Base-by-base conservation (phyloP, 1,140 invertebrate species). In the Kradibia gibbosae region DNA sequence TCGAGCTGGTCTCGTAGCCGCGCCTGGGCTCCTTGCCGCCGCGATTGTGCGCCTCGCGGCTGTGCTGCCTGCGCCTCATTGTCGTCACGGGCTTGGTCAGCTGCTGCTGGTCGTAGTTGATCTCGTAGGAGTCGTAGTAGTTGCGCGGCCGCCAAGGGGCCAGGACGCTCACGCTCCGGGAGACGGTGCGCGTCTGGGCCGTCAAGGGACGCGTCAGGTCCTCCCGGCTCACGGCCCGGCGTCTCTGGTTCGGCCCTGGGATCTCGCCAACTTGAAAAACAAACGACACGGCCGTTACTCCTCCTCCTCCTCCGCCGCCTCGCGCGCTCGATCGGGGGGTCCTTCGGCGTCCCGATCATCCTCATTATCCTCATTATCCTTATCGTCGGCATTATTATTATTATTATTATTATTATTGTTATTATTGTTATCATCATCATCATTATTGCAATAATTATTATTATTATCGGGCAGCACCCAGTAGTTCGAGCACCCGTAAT, bases 81-180 rank as follows among this genome's bases (percentile, higher is more conserved):
- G 88, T 90, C 86, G 87, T 88, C 81, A 87, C 86, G 62, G 86
- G 88, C 45, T 90, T 91, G 7, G 42, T 53, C 80, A 89, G 87
- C 82, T 93, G 92, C 87, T 93, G 93, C 85, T 95, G 95, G 15
- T 94, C 95, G 89, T 96, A 96, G 87, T 96, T 95, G 25, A 96
- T 95, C 89, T 96, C 95, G 87, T 94, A 94, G 71, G 93, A 93
- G 85, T 96, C 95, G 83, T 93, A 92, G 84, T 94, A 93, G 85
- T 95, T 93, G 60, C 94, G 93, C 1, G 96, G 96, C 78, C 94
- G 94, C 96, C 96, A 97, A 1, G 96, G 96, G 0, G 96, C 95
- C 81, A 96, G 92, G 60, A 97, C 94, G 5, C 95, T 96, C 82
- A 97, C 95, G 45, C 95, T 96, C 55, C 96, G 93, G 1, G 95